Evolutionary conservation across 2,797 vertebrate genomes (phyloP).

Genomic region (Falco columbarius): DNA sequence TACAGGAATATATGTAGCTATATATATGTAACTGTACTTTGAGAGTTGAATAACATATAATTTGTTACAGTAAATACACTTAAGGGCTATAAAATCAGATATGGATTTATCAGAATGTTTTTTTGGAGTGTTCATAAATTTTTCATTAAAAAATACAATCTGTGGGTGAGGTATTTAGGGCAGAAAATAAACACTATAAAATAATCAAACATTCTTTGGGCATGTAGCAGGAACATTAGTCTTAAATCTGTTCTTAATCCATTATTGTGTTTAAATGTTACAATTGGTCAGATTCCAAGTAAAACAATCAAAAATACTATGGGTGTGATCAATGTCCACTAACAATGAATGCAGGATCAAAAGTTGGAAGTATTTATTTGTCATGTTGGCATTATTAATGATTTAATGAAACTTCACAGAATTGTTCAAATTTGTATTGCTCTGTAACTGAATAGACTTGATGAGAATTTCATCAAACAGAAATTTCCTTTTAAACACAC

Average conservation of each 20-base stretch:
- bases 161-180: not conserved
- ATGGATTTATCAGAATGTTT: not conserved
- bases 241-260: constrained; percentile 2
- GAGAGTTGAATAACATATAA: not conserved
- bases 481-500: not conserved
- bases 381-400: not conserved
- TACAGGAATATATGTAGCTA: not conserved
- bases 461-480: not conserved
- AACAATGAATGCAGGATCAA: not conserved
- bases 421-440: not conserved
- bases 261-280: constrained; percentile 12
- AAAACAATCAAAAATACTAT: not conserved
- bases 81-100: not conserved
- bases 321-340: not conserved
- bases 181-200: not conserved
- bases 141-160: not conserved
- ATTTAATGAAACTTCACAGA: not conserved
- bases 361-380: not conserved
- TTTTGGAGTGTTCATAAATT: not conserved
- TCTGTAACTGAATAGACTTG: not conserved
- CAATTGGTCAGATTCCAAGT: not conserved
- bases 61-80: not conserved
- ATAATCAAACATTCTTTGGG: not conserved
- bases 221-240: not conserved
- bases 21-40: not conserved